A percentile compares a stretch with the other conserved stretches of the same genome.
Conservation (phyloP, 2,888 invertebrate species). For the Ctena decussata region DNA sequence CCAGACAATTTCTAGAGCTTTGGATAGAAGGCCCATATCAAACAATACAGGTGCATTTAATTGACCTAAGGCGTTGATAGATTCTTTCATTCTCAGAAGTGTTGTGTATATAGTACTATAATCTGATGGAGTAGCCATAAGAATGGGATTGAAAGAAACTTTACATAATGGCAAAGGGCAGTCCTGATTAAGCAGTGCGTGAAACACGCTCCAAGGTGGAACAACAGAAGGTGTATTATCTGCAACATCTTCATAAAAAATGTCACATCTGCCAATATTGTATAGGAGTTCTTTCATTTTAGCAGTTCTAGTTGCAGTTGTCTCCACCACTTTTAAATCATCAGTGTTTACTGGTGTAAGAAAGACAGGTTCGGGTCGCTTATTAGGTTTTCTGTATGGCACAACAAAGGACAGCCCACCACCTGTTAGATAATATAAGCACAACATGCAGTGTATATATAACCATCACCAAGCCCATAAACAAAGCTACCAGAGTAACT, state of each 20-base stretch:
- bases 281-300: constrained; percentile 10
- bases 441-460: too few relatives aligned
- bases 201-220: too few relatives aligned
- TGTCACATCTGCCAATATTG: neutral
- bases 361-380: neutral
- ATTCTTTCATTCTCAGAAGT: neutral
- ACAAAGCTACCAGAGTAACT: too few relatives aligned
- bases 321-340: neutral
- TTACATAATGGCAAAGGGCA: neutral
- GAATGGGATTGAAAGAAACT: constrained; percentile 6
- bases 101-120: too few relatives aligned
- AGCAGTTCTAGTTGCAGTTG: neutral
- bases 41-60: too few relatives aligned
- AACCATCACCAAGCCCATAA: too few relatives aligned
- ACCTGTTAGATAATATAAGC: neutral
- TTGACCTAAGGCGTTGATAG: neutral
- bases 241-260: too few relatives aligned
- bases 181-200: too few relatives aligned
- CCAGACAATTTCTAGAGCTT: constrained; percentile 14
- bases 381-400: constrained; percentile 17
- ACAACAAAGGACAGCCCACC: constrained; percentile 17
- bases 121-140: constrained; percentile 10
- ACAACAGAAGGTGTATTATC: too few relatives aligned
- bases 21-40: neutral
- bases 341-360: neutral